Percentiles rank a stretch among this genome's conserved stretches.
Conservation (phyloP, 2,113 vertebrate species). For the Echinops telfairi region DNA sequence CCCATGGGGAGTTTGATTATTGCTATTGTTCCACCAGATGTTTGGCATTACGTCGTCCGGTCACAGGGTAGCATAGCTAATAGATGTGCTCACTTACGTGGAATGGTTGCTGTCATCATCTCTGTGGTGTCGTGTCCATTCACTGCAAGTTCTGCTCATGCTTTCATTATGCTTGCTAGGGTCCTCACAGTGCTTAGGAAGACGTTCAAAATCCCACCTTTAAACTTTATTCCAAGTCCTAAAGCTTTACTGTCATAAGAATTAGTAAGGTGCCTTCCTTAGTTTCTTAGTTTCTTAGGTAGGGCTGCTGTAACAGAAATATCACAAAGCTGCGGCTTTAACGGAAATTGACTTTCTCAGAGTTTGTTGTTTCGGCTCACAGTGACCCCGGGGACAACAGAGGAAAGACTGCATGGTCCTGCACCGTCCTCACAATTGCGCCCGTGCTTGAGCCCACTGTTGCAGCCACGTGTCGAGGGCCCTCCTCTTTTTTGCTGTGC, state of each 20-base stretch:
- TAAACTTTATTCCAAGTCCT: not conserved
- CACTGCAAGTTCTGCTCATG: not conserved
- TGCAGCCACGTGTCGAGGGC: too few relatives aligned
- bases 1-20: not conserved
- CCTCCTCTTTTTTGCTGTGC: too few relatives aligned
- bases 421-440: too few relatives aligned
- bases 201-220: not conserved
- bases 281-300: not conserved
- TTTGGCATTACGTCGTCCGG: not conserved
- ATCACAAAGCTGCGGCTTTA: not conserved
- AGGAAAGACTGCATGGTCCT: too few relatives aligned
- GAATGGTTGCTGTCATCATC: not conserved
- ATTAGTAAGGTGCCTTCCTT: not conserved
- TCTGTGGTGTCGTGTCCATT: not conserved
- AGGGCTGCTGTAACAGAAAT: not conserved
- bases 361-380: too few relatives aligned
- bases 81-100: not conserved
- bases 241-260: not conserved
- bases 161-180: conserved; percentile 28
- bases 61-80: not conserved
- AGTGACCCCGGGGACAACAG: too few relatives aligned
- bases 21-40: conserved; percentile 42
- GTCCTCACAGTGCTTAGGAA: not conserved
- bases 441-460: too few relatives aligned
- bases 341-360: not conserved